phyloP scores from a whole-genome alignment of 2,113 vertebrate species.

The Peromyscus maniculatus region DNA sequence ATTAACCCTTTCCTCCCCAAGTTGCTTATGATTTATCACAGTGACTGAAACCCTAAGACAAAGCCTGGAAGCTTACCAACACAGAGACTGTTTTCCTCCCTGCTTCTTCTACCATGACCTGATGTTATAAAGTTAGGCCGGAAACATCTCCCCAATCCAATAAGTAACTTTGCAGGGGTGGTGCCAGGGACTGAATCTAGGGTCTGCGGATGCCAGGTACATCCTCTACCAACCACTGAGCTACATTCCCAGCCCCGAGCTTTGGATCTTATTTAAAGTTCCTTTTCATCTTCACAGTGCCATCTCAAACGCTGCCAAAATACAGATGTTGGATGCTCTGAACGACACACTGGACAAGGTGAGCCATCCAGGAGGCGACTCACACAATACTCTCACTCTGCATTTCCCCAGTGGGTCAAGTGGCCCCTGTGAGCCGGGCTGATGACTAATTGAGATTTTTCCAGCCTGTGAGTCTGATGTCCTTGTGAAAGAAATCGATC shows the following conservation, averaged over 20 bases:
- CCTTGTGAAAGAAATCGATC: background rate
- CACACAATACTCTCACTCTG: fast-evolving
- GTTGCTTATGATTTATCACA: background rate
- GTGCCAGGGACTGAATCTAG: background rate
- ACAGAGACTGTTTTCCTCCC: background rate
- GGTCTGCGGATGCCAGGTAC: background rate
- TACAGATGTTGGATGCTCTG: slow-evolving; percentile 89
- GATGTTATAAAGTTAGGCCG: background rate
- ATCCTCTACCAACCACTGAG: background rate
- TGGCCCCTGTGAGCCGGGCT: fast-evolving
- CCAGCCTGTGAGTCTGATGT: background rate
- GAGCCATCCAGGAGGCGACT: slow-evolving; percentile 58
- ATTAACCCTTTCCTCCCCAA: background rate
- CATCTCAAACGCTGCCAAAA: slow-evolving; percentile 85
- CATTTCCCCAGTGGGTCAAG: fast-evolving
- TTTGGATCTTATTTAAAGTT: slow-evolving; percentile 42
- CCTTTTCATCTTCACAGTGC: slow-evolving; percentile 85
- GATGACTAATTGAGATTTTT: background rate
- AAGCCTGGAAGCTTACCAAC: background rate
- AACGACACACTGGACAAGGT: slow-evolving; percentile 93
- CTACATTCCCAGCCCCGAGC: background rate
- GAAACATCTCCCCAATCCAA: background rate
- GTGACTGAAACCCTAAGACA: too few relatives aligned
- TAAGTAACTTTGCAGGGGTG: background rate
- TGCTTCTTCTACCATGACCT: background rate